Base-by-base conservation (phyloP, 2,888 invertebrate genomes). In the Papilio gigon region DNA sequence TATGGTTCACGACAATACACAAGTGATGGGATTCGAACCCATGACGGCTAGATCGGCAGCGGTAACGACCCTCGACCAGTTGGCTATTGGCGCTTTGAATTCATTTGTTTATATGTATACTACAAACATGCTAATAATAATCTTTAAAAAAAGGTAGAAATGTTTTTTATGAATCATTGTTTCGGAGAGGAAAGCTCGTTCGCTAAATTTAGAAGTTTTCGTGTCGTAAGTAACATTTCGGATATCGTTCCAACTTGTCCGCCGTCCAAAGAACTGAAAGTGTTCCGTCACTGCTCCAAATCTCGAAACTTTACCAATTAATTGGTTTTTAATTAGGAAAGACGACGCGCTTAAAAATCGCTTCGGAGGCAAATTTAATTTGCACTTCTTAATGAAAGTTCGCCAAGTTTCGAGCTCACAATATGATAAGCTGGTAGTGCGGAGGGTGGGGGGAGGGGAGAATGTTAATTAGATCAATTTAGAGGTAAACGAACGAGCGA, bases 301-400 rank as follows among this genome's bases (percentile, higher is more conserved):
- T 65, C 65, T 65, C 42, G 47, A 20, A 69, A 69, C 65, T 69
- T 69, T 69, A 60, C 68, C 68, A 65, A 69, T 69, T 83, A 76
- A 85, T 83, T 85, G 80, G 80, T 80, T 77, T 84, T 85, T 84
- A 85, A 86, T 87, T 85, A 85, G 79, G 61, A 67, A 70, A 74
- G 71, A 73, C 74, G 74, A 72, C 79, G 78, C 75, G 79, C 81
- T 85, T 83, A 85, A 86, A 84, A 83, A 82, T 76, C 76, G 79
- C 81, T 81, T 79, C 76, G 76, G 79, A 76, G 82, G 79, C 79
- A 77, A 84, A 87, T 86, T 85, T 84, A 84, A 88, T 88, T 87
- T 85, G 82, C 84, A 84, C 82, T 84, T 83, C 84, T 84, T 86
- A 85, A 85, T 85, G 81, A 83, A 84, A 84, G 79, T 80, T 80